Evolutionary conservation across 35 echinoderm and acorn worm genomes (phyloP), one percentile per base, ranked within the genome.

Genomic region (Anneissia japonica): DNA sequence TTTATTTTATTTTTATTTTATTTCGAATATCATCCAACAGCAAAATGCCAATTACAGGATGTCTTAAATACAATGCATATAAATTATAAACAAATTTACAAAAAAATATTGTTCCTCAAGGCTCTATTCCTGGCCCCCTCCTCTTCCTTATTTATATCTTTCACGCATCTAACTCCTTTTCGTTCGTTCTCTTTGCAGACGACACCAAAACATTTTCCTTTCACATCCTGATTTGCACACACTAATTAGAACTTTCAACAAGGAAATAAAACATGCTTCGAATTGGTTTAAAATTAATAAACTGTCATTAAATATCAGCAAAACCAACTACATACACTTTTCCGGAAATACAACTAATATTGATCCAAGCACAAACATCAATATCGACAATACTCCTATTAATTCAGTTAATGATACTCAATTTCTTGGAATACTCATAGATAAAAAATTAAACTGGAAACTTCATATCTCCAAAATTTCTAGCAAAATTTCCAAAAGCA

Each of bases 241-340:
- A 16, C 77, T 79, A 33, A 35, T 30, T 4, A 79, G 4, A 10
- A 33, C 32, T 33, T 31, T 79, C n/a, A 79, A 79, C 39, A 31
- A 32, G 23, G 77, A 79, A 30, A 35, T 79, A 2, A 33, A 10
- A 16, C 28, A 79, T 6, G 33, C 39, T 35, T 33, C 28, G 33
- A 79, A 79, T 37, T 79, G 77, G 77, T 79, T 79, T 34, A 31
- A 79, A 79, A 37, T 37, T 10, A 79, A 79, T 26, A 79, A 79
- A 79, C 33, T 79, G 14, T 79, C 77, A 32, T 37, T 79, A 3
- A 79, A 33, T 34, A 37, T 79, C 32, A 79, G 33, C 17, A 79
- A 79, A 35, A 79, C 77, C n/a, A 79, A 79, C 31, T 79, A 33
- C n/a, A 79, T 79, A 3, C 33, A 33, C 5, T 79, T 79, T 4